phyloP scores from a whole-genome alignment of 2,113 vertebrate genomes.

The Actenoides lindsayi region DNA sequence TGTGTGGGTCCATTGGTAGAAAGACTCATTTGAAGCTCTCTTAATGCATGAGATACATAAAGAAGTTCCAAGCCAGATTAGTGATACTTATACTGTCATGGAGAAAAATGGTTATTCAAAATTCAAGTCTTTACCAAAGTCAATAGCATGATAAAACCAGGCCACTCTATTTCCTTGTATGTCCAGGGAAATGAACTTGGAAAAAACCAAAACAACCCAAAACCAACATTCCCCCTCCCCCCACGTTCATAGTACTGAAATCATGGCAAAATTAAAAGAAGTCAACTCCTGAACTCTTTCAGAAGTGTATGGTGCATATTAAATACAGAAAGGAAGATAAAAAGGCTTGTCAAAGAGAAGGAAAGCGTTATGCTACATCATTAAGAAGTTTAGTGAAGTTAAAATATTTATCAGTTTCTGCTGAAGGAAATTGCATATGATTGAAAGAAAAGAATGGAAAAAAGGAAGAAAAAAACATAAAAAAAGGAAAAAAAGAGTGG shows the following conservation, averaged over 20 bases:
- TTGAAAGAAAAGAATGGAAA: neutral
- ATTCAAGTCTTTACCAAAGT: neutral
- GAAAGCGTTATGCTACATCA: neutral
- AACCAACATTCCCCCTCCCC: neutral
- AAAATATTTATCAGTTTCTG: constrained; percentile 31
- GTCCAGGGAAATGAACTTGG: neutral
- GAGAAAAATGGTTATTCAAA: constrained; percentile 11
- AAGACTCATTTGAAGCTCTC: neutral
- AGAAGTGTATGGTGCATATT: neutral
- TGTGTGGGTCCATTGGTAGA: neutral
- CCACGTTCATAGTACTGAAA: neutral
- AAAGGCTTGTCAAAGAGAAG: constrained; percentile 23
- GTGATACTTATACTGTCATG: neutral
- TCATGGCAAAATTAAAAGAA: neutral
- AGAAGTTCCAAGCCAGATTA: neutral
- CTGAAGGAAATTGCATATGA: neutral
- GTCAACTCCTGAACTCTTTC: neutral
- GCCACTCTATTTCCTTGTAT: neutral
- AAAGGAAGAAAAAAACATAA: neutral
- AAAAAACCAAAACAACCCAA: neutral
- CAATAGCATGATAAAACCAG: neutral
- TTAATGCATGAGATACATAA: neutral
- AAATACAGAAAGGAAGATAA: neutral
- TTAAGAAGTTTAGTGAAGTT: constrained; percentile 58
- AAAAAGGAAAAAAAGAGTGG: no score